Percentiles rank a stretch among this genome's conserved stretches.
Evolutionary conservation across 1,140 invertebrate species (phyloP).

Genomic region (Macrobrachium nipponense): DNA sequence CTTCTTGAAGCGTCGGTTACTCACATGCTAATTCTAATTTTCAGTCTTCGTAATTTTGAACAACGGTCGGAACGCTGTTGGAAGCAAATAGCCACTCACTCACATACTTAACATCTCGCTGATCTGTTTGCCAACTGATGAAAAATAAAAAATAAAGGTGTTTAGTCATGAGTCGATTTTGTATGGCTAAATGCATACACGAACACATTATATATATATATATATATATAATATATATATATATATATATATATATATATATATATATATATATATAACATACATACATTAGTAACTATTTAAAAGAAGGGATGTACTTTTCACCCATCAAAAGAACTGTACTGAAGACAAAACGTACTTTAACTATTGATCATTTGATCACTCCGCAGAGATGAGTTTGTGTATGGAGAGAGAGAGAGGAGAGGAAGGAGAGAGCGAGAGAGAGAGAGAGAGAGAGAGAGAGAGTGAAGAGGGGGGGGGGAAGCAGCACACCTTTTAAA

Average conservation of each 20-base stretch:
- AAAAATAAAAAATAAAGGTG: too few relatives aligned
- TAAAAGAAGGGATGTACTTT: neutral
- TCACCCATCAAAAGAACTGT: too few relatives aligned
- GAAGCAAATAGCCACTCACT: too few relatives aligned
- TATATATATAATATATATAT: conserved; percentile 12
- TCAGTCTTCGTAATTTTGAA: too few relatives aligned
- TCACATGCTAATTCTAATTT: too few relatives aligned
- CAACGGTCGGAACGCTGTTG: too few relatives aligned
- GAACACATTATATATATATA: neutral
- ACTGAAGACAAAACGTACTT: neutral
- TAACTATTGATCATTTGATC: neutral
- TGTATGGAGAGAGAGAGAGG: too few relatives aligned
- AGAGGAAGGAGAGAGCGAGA: neutral
- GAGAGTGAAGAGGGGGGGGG: neutral
- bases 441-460: conserved; percentile 24
- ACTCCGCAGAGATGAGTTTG: neutral
- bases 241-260: neutral
- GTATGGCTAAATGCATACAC: too few relatives aligned
- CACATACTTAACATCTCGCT: too few relatives aligned
- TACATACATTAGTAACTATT: neutral
- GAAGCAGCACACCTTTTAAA: neutral
- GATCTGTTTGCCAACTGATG: too few relatives aligned
- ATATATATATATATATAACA: neutral
- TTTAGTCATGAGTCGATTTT: too few relatives aligned
- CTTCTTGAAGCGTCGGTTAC: too few relatives aligned